A percentile compares a stretch with the other conserved stretches of the same genome.
These are phyloP conservation scores for Homalodisca vitripennis DNA, from an alignment of 1,140 invertebrate species.

Conservation along the genomic window DNA sequence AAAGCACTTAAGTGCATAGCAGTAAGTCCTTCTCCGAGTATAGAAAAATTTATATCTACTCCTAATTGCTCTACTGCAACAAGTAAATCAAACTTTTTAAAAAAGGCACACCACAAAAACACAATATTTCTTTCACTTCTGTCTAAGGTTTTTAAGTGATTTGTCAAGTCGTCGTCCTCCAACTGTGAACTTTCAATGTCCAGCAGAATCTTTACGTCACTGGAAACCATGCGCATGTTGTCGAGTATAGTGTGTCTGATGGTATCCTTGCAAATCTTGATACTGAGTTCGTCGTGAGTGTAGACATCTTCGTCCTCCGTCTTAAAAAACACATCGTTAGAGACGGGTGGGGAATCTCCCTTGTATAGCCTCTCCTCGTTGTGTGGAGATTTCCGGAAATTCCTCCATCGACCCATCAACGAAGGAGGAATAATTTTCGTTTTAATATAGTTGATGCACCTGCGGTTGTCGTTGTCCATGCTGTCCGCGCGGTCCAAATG, in stretches of 20 bases:
- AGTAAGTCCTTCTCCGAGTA: constrained; percentile 64
- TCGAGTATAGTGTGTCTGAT: constrained; percentile 67
- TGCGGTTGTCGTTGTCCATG: constrained; percentile 41
- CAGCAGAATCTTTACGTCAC: constrained; percentile 63
- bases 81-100: constrained; percentile 63
- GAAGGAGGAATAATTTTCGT: constrained; percentile 44
- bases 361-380: not conserved
- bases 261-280: constrained; percentile 71
- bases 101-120: constrained; percentile 67
- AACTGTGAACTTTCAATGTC: constrained; percentile 62
- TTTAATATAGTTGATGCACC: constrained; percentile 34
- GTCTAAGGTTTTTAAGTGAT: constrained; percentile 43
- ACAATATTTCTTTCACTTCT: constrained; percentile 63
- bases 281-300: constrained; percentile 61
- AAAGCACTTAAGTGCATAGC: constrained; percentile 75
- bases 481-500: constrained; percentile 44
- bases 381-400: constrained; percentile 31
- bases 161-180: not conserved
- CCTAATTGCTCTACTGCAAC: constrained; percentile 58
- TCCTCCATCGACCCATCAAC: constrained; percentile 45
- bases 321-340: constrained; percentile 35
- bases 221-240: constrained; percentile 64
- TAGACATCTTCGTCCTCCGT: constrained; percentile 60
- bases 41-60: constrained; percentile 65
- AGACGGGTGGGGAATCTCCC: constrained; percentile 30